Evolutionary conservation across 2,113 vertebrate genomes (phyloP).

Genomic region (Cephalopterus ornatus): DNA sequence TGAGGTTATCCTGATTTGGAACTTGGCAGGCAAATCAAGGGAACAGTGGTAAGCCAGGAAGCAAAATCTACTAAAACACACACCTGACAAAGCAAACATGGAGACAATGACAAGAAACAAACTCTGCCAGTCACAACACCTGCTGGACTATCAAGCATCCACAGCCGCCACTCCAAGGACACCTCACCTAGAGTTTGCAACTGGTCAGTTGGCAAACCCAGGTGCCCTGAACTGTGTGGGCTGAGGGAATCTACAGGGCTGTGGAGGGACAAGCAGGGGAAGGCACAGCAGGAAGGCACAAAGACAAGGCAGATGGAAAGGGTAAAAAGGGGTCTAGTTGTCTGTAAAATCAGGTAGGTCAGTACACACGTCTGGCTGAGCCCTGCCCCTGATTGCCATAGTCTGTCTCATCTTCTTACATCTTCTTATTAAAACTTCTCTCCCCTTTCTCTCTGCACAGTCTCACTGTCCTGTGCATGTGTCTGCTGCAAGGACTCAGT

Average conservation of each 20-base stretch:
- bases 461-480: rapidly evolving
- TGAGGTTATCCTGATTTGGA: neutral
- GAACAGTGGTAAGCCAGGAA: neutral
- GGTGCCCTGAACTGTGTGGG: too few relatives aligned
- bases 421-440: neutral
- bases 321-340: rapidly evolving
- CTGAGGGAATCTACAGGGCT: rapidly evolving
- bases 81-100: neutral
- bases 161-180: neutral
- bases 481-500: neutral
- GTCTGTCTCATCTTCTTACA: neutral
- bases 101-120: neutral
- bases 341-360: rapidly evolving
- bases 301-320: neutral
- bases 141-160: neutral
- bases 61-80: neutral
- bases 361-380: neutral
- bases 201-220: neutral
- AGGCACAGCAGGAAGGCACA: neutral
- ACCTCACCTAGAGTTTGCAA: neutral
- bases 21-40: neutral
- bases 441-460: too few relatives aligned
- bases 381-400: rapidly evolving
- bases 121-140: neutral
- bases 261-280: rapidly evolving